These are phyloP conservation scores for Porites cylindrica DNA, from an alignment of 92 coral and sea anemone species.

Conservation along the genomic window DNA sequence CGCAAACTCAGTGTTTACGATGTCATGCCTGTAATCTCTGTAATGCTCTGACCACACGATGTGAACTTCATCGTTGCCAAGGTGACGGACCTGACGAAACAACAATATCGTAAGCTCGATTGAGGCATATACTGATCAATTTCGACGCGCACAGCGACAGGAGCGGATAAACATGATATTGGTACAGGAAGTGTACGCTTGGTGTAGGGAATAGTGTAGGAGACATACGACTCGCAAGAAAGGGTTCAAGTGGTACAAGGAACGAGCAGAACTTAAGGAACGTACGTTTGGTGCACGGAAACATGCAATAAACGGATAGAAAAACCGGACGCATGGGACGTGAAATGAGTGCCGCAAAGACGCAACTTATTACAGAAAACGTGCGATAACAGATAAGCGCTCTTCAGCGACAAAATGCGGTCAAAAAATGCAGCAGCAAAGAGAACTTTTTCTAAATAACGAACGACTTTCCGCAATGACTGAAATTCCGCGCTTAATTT, in stretches of 20 bases:
- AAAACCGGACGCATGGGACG: no score
- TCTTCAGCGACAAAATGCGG: not conserved
- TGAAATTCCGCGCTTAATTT: no score
- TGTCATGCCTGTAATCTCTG: conserved; percentile 96
- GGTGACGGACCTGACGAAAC: conserved; percentile 90
- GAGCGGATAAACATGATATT: not conserved
- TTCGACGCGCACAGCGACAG: not conserved
- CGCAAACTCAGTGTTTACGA: conserved; percentile 98
- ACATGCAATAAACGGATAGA: no score
- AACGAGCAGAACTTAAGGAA: not conserved
- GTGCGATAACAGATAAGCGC: not conserved
- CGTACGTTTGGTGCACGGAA: not conserved
- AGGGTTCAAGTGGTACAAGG: no score
- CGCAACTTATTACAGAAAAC: no score
- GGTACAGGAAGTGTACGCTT: not conserved
- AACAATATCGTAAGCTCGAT: not conserved
- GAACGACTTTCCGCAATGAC: no score
- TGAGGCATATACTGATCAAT: not conserved
- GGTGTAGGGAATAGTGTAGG: no score
- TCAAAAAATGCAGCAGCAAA: no score
- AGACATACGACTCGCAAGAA: no score
- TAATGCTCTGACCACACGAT: conserved; percentile 99
- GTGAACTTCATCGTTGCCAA: conserved; percentile 97
- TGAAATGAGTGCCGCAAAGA: no score
- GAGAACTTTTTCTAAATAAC: no score